Percentiles rank a stretch among this genome's conserved stretches.
Conservation (phyloP, 2,797 vertebrate genomes). For the Dendrocincla tyrannina region DNA sequence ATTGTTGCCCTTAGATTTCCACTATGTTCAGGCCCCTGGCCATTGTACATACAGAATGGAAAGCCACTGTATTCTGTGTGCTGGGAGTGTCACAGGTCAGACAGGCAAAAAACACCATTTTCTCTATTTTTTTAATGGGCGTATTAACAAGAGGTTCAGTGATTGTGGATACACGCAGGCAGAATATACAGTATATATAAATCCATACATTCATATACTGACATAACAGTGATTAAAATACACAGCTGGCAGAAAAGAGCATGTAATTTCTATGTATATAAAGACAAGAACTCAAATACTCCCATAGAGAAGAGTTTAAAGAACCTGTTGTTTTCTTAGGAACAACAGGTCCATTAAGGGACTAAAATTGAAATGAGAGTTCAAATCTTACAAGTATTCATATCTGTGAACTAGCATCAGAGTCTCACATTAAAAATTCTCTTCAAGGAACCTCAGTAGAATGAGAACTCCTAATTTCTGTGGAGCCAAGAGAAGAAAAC, state of each 20-base stretch:
- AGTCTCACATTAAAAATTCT: neutral
- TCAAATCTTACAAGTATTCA: neutral
- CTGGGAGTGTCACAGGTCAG: neutral
- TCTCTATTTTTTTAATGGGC: neutral
- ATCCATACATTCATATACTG: neutral
- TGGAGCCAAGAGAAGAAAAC: neutral
- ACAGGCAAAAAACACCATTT: rapidly evolving
- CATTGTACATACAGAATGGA: neutral
- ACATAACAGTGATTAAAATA: neutral
- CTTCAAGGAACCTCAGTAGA: neutral
- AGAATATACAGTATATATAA: neutral
- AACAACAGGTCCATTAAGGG: neutral
- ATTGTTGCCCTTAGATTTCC: neutral
- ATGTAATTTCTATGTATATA: neutral
- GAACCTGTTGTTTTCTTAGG: neutral
- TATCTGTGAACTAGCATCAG: neutral
- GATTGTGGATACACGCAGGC: neutral
- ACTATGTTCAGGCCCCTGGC: neutral
- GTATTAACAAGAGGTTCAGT: neutral
- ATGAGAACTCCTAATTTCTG: neutral
- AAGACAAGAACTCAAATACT: neutral
- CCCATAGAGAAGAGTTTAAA: neutral
- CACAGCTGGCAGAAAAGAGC: neutral
- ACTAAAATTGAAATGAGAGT: neutral
- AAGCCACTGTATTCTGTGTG: neutral